These are phyloP conservation scores for Pseudolycoriella hygida DNA, from an alignment of 2,888 invertebrate genomes.

Conservation along the genomic window DNA sequence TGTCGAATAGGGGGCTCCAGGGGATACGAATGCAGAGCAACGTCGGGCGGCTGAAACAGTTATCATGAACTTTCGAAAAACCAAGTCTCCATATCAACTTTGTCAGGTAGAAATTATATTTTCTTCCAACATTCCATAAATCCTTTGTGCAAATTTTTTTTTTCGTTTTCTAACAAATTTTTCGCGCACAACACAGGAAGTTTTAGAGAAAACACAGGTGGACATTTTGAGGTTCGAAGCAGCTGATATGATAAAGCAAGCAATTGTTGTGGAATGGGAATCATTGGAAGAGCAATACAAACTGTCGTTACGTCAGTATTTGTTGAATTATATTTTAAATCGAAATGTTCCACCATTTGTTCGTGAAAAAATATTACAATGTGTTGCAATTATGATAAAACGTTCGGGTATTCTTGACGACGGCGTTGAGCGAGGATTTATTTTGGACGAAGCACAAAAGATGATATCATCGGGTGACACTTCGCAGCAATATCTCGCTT, in stretches of 20 bases:
- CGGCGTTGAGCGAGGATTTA: conserved; percentile 45
- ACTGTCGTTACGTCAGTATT: conserved; percentile 52
- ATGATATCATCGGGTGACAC: conserved; percentile 61
- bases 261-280: conserved; percentile 71
- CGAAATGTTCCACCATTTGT: conserved; percentile 51
- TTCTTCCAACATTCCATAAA: no score
- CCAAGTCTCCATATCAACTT: conserved; percentile 61
- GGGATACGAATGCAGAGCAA: conserved; percentile 41
- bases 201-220: conserved; percentile 51
- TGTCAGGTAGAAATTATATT: conserved; percentile 43
- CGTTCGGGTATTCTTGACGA: conserved; percentile 59
- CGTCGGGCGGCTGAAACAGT: conserved; percentile 65
- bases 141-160: no score
- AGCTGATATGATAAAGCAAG: conserved; percentile 62
- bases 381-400: conserved; percentile 78
- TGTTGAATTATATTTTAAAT: conserved; percentile 56
- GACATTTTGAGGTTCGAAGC: conserved; percentile 80
- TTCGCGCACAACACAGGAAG: conserved; percentile 30
- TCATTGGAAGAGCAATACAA: conserved; percentile 50
- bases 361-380: conserved; percentile 29
- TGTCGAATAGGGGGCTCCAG: no score
- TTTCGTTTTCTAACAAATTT: no score
- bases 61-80: conserved; percentile 64
- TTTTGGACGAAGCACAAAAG: conserved; percentile 56
- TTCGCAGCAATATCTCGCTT: conserved; percentile 65